These are phyloP conservation scores for Charanyca ferruginea DNA, from an alignment of 2,888 invertebrate species.

Conservation along the genomic window DNA sequence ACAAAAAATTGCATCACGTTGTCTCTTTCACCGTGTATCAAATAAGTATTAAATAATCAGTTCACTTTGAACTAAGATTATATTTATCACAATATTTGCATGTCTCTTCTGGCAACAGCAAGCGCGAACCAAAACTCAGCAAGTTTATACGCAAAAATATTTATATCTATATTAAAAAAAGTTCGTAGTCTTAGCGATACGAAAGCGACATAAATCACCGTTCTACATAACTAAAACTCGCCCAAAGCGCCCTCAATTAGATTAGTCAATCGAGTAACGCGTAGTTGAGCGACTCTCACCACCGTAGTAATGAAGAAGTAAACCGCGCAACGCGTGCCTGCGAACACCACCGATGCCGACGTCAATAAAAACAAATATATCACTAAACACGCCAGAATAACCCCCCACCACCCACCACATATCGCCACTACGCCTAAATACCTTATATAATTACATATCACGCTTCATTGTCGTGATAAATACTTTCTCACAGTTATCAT, in stretches of 20 bases:
- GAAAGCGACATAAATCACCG: slow-evolving; percentile 58
- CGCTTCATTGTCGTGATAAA: slow-evolving; percentile 91
- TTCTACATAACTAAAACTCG: slow-evolving; percentile 63
- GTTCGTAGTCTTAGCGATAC: slow-evolving; percentile 9
- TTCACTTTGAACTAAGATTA: not conserved
- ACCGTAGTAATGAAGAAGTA: slow-evolving; percentile 74
- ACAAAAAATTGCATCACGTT: too few relatives aligned
- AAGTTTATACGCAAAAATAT: not conserved
- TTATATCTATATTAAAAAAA: not conserved
- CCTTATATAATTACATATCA: slow-evolving; percentile 90
- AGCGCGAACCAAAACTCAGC: not conserved
- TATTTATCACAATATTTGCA: not conserved
- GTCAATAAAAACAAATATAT: slow-evolving; percentile 87
- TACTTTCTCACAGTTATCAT: slow-evolving; percentile 91
- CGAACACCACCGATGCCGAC: slow-evolving; percentile 72
- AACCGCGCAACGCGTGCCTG: slow-evolving; percentile 82
- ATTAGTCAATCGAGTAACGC: slow-evolving; percentile 79
- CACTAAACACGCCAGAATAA: slow-evolving; percentile 72
- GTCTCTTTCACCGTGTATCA: too few relatives aligned
- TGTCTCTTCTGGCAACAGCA: not conserved
- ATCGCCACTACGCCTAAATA: slow-evolving; percentile 85
- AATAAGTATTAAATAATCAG: not conserved
- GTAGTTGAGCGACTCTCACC: slow-evolving; percentile 66
- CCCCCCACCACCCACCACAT: slow-evolving; percentile 71
- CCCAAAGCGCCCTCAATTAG: slow-evolving; percentile 72